These are phyloP conservation scores for Teinopalpus imperialis DNA, from an alignment of 2,888 invertebrate genomes.

Conservation along the genomic window DNA sequence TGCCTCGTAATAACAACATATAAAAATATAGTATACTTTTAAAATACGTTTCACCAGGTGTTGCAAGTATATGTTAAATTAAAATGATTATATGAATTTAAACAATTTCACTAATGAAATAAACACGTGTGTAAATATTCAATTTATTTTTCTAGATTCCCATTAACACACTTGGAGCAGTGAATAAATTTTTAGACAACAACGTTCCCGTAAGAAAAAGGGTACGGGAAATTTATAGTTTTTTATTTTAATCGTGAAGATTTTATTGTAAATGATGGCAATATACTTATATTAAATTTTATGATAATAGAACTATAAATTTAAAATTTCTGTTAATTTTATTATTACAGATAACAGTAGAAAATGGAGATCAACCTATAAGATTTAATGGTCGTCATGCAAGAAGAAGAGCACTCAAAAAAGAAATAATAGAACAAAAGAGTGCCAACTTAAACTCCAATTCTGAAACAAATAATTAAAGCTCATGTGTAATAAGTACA, in stretches of 20 bases:
- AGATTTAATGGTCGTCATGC: slow-evolving; percentile 14
- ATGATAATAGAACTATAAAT: too few species aligned
- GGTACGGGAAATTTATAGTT: slow-evolving; percentile 28
- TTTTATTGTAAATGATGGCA: too few species aligned
- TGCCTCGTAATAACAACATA: too few species aligned
- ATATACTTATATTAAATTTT: too few species aligned
- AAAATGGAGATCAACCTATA: slow-evolving; percentile 4
- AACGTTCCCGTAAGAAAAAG: slow-evolving; percentile 60
- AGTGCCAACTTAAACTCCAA: neutral
- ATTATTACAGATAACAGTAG: slow-evolving; percentile 7
- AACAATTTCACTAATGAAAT: too few species aligned
- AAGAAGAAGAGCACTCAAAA: slow-evolving; percentile 13
- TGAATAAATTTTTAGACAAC: slow-evolving; percentile 84
- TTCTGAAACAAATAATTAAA: neutral
- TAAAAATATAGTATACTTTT: too few species aligned
- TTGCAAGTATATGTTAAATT: neutral
- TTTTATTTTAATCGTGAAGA: too few species aligned
- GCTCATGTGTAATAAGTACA: neutral
- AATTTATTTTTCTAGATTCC: slow-evolving; percentile 81
- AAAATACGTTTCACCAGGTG: too few species aligned
- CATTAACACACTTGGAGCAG: slow-evolving; percentile 84
- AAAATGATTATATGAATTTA: neutral
- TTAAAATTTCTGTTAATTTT: too few species aligned
- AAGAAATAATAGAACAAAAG: slow-evolving; percentile 16
- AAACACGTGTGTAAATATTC: too few species aligned